Evolutionary conservation across 1,140 invertebrate species (phyloP).

Genomic region (Drosophila arawakana): DNA sequence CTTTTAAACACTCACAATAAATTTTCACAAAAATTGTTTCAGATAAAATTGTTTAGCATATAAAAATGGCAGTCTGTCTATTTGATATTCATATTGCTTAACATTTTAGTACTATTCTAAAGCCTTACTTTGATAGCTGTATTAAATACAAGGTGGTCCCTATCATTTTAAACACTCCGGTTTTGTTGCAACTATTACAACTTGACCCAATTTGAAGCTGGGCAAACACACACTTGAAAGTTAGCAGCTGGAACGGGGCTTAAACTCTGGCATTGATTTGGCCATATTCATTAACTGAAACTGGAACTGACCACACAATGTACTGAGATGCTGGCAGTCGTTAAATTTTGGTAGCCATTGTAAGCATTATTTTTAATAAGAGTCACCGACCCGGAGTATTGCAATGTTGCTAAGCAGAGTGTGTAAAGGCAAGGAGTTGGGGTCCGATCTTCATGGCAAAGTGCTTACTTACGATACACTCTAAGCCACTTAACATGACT

Average conservation of each 20-base stretch:
- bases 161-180: neutral
- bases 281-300: slow-evolving; percentile 39
- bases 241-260: slow-evolving; percentile 4
- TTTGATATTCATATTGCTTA: slow-evolving; percentile 20
- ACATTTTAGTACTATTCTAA: neutral
- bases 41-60: slow-evolving; percentile 62
- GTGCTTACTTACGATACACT: slow-evolving; percentile 79
- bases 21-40: slow-evolving; percentile 53
- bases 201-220: neutral
- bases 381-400: slow-evolving; percentile 10
- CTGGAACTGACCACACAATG: slow-evolving; percentile 25
- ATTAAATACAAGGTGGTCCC: neutral
- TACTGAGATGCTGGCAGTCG: slow-evolving; percentile 29
- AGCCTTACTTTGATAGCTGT: neutral
- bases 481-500: slow-evolving; percentile 81
- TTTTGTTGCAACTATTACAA: slow-evolving; percentile 1
- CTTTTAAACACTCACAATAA: too few relatives aligned
- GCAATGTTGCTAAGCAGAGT: neutral
- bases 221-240: neutral
- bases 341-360: slow-evolving; percentile 55
- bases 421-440: neutral
- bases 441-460: slow-evolving; percentile 53
- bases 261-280: slow-evolving; percentile 29
- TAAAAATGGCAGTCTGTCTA: slow-evolving; percentile 38
- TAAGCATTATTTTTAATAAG: slow-evolving; percentile 78